These are phyloP conservation scores for Columba livia DNA, from an alignment of 2,113 vertebrate species.

Conservation along the genomic window DNA sequence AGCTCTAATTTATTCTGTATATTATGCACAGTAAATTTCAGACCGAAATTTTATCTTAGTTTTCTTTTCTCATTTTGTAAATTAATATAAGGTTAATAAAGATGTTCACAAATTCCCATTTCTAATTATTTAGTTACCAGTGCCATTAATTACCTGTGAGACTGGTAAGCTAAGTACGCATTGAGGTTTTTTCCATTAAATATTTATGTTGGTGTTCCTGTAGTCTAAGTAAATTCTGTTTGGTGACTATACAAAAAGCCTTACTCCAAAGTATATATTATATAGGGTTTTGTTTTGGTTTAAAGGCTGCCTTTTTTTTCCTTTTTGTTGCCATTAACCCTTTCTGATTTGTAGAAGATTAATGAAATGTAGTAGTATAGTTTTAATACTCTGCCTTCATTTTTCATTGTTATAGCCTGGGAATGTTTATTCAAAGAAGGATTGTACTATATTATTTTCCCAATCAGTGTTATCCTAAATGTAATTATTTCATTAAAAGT, in stretches of 20 bases:
- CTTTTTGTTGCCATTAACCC: not conserved
- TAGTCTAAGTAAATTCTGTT: constrained; percentile 41
- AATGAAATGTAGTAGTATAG: not conserved
- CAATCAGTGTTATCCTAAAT: not conserved
- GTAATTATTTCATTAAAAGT: not conserved
- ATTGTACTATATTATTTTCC: not conserved
- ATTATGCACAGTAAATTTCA: constrained; percentile 26
- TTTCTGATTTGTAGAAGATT: not conserved
- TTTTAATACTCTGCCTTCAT: not conserved
- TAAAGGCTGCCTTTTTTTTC: not conserved
- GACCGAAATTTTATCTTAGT: constrained; percentile 45
- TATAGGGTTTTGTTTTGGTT: not conserved
- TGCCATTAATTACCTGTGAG: constrained; percentile 70
- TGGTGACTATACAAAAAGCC: not conserved
- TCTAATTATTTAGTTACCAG: constrained; percentile 75
- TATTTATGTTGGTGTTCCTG: constrained; percentile 45
- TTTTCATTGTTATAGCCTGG: not conserved
- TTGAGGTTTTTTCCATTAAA: constrained; percentile 57
- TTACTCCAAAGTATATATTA: not conserved
- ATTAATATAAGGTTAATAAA: constrained; percentile 76
- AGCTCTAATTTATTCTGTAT: constrained; percentile 21
- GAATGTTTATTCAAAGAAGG: not conserved
- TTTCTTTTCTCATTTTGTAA: constrained; percentile 63
- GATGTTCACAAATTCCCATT: constrained; percentile 68
- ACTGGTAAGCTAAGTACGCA: constrained; percentile 44